Evolutionary conservation across 2,113 vertebrate species (phyloP), one percentile per base, ranked within the genome.

Genomic region (Caranx melampygus): DNA sequence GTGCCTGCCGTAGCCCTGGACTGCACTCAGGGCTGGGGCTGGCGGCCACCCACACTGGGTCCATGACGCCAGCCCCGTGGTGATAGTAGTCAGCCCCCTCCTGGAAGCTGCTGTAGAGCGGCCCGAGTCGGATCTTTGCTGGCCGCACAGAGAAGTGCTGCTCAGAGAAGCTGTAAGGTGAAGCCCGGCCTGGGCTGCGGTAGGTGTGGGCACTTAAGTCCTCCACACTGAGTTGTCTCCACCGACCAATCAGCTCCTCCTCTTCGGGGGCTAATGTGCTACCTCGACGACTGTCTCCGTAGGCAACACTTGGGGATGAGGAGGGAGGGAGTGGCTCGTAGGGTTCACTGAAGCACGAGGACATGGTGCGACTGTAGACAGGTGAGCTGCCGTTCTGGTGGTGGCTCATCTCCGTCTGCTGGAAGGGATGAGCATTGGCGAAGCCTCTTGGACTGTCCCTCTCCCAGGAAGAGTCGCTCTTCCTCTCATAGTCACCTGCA

Each of bases 71-170:
- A 3, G 42, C 90, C n/a, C 86, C 96, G 20, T 95, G 96, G 75
- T 95, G 96, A 90, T 96, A 97, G 57, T 95, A 95, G 72, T 99
- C 97, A 0, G 97, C 96, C 9, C 96, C 97, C 85, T 99, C 98
- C 0, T 97, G 97, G 94, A 98, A 99, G 92, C 97, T 98, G 69
- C 97, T 97, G 40, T 98, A 99, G 63, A 98, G 95, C 2, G 97
- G 97, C 60, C 97, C 97, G 8, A 96, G 92, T 3, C 95, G 94
- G 76, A 96, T 96, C 85, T 96, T 95, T 26, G 96, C 91, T 0
- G 97, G 96, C 62, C 96, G 95, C 6, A 95, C 86, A 0, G 92
- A 91, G 87, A 95, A 95, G 81, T 97, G 98, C 94, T 97, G 97
- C 91, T 99, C 97, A 0, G 96, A 96, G 93, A 97, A 97, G 85